Conservation (phyloP, 2,113 vertebrate genomes). For the Vulpes vulpes region DNA sequence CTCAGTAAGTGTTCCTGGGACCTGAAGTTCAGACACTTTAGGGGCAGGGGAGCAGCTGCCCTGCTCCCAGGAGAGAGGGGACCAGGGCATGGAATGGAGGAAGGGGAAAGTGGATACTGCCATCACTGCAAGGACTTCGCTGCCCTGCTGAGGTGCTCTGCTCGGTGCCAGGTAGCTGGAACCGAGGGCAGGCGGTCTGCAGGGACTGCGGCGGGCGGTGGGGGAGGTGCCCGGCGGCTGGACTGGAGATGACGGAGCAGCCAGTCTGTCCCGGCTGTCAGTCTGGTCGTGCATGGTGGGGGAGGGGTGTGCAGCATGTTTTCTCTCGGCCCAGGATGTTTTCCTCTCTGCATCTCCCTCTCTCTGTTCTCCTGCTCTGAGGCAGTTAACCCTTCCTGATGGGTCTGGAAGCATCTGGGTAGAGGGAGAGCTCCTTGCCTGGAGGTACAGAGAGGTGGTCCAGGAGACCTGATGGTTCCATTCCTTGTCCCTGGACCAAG, state of each 20-base stretch:
- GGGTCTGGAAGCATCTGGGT: background rate
- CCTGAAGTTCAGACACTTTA: conserved; percentile 35
- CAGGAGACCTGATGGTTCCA: background rate
- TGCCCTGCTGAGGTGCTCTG: conserved; percentile 34
- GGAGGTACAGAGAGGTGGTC: background rate
- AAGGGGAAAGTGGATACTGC: conserved; percentile 12
- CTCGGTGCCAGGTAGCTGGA: conserved; percentile 64
- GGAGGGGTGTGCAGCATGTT: conserved; percentile 75
- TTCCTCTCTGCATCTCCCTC: conserved; percentile 66
- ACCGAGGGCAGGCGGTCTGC: conserved; percentile 51
- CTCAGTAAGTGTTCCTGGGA: conserved; percentile 4
- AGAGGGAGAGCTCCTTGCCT: background rate
- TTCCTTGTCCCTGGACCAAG: conserved; percentile 13
- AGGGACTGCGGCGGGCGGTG: conserved; percentile 59
- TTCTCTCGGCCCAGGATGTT: conserved; percentile 68
- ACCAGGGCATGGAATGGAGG: background rate
- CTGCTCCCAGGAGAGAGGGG: background rate
- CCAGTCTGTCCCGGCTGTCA: conserved; percentile 80
- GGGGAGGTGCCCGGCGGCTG: conserved; percentile 71
- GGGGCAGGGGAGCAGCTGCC: background rate
- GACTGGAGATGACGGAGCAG: conserved; percentile 76
- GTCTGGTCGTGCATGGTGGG: conserved; percentile 75
- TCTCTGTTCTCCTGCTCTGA: conserved; percentile 45
- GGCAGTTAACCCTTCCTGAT: conserved; percentile 66
- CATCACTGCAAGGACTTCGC: background rate